A percentile compares a stretch with the other conserved stretches of the same genome.
Conservation (phyloP, 92 coral and sea anemone genomes). For the Diadumene lineata region DNA sequence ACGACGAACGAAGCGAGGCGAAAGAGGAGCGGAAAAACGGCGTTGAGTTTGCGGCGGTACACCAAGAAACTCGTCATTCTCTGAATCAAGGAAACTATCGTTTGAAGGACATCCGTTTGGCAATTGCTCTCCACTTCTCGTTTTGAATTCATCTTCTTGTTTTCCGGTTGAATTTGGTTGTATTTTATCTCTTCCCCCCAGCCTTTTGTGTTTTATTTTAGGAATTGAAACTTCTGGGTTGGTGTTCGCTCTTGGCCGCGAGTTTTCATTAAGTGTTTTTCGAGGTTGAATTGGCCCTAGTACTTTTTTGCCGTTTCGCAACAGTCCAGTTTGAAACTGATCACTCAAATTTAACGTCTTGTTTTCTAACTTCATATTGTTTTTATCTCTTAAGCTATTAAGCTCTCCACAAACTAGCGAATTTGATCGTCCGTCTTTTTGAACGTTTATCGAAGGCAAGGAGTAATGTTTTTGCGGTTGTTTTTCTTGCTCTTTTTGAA, state of each 20-base stretch:
- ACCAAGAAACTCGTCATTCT: neutral
- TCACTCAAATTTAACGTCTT: neutral
- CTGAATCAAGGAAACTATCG: neutral
- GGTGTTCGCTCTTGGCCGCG: neutral
- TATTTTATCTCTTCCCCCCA: neutral
- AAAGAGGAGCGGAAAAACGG: neutral
- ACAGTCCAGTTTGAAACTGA: neutral
- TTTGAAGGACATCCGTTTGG: neutral
- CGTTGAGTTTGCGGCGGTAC: neutral
- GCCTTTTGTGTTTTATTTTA: neutral
- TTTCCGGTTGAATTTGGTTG: neutral
- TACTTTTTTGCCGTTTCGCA: neutral
- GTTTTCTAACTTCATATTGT: neutral
- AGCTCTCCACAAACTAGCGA: neutral
- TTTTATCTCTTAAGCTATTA: neutral
- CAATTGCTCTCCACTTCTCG: neutral
- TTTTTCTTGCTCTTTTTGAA: neutral
- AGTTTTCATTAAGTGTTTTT: neutral
- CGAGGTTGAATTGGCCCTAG: neutral
- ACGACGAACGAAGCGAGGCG: constrained; percentile 5
- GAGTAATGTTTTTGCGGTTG: neutral
- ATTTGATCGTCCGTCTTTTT: neutral
- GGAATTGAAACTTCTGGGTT: neutral
- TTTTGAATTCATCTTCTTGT: neutral
- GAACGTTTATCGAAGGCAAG: neutral